Conservation (phyloP, 2,113 vertebrate genomes). For the Nasalis larvatus region DNA sequence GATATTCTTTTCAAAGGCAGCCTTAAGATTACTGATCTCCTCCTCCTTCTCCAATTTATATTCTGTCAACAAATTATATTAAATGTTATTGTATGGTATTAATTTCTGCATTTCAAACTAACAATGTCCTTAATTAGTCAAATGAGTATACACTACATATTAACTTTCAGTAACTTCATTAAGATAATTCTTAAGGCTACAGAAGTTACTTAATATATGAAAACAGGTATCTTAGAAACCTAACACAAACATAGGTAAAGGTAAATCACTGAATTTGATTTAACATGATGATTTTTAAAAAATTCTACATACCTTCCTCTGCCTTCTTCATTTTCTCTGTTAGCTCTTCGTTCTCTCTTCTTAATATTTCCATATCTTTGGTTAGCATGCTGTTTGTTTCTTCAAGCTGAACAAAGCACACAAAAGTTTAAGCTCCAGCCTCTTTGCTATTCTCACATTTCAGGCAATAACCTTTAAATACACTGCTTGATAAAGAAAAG, state of each 20-base stretch:
- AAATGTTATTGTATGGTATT: constrained; percentile 52
- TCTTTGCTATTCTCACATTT: constrained; percentile 23
- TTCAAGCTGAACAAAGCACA: constrained; percentile 91
- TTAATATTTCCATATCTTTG: constrained; percentile 95
- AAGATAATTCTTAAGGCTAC: constrained; percentile 15
- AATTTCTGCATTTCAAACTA: constrained; percentile 52
- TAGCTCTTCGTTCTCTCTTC: constrained; percentile 93
- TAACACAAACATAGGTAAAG: constrained; percentile 18
- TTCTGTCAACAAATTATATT: constrained; percentile 83
- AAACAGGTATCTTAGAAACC: constrained; percentile 44
- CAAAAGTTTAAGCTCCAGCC: constrained; percentile 28
- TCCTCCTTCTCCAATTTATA: constrained; percentile 90
- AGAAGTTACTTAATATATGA: not conserved
- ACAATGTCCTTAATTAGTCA: constrained; percentile 30
- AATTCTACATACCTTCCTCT: constrained; percentile 88
- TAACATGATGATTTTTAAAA: not conserved
- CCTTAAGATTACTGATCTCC: constrained; percentile 88
- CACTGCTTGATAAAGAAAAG: not conserved
- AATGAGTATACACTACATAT: not conserved
- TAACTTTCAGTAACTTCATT: constrained; percentile 29
- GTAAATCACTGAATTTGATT: constrained; percentile 12
- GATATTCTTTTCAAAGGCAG: constrained; percentile 93
- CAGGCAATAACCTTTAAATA: constrained; percentile 22
- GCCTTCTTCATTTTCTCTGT: constrained; percentile 87
- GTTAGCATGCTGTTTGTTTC: constrained; percentile 94